Conservation (phyloP, 2,113 vertebrate species). For the Micronycteris hirsuta region DNA sequence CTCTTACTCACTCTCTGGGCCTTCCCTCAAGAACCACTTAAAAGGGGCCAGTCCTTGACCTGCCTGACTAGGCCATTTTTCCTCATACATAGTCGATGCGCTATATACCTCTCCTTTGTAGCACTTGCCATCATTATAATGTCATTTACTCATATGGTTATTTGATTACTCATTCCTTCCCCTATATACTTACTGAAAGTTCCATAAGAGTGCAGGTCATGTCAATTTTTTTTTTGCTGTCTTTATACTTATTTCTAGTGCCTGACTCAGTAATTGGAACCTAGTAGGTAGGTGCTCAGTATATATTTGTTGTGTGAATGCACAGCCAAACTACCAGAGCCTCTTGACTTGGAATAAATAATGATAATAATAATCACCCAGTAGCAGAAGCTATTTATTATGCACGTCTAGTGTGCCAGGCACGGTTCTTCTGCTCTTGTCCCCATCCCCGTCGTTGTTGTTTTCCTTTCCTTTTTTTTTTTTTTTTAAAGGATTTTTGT, state of each 20-base stretch:
- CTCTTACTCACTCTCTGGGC: neutral
- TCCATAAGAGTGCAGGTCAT: neutral
- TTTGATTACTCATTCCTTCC: neutral
- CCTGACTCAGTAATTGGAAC: neutral
- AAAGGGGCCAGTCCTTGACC: neutral
- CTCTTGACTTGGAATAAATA: neutral
- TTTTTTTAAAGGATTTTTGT: no score
- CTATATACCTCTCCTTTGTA: neutral
- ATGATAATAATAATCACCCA: neutral
- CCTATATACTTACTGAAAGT: neutral
- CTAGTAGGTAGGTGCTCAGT: neutral
- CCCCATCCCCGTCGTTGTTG: neutral
- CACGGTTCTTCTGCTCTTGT: neutral
- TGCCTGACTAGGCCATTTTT: neutral
- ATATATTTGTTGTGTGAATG: neutral
- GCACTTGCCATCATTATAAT: neutral
- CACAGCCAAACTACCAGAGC: neutral
- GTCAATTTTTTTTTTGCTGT: accelerated
- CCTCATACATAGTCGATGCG: neutral
- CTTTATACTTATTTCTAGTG: neutral
- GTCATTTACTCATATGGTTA: neutral
- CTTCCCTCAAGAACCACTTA: neutral
- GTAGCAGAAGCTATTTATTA: neutral
- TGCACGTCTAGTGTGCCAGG: neutral
- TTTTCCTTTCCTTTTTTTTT: neutral